Evolutionary conservation across 2,113 vertebrate species (phyloP).

Genomic region (Leptobrachium ailaonicum): DNA sequence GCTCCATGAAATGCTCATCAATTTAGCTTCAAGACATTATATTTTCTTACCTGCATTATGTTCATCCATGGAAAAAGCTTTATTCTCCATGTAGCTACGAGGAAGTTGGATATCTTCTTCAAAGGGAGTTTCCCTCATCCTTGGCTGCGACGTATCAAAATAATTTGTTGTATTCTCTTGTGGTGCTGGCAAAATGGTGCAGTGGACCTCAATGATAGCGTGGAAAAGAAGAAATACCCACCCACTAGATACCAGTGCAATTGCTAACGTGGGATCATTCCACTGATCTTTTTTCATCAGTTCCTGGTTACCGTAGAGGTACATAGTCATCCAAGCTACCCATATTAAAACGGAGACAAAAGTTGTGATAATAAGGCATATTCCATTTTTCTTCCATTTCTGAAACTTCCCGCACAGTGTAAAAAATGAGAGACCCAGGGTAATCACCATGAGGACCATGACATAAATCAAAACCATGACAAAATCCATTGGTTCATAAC

Average conservation of each 20-base stretch:
- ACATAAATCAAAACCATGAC: conserved; percentile 86
- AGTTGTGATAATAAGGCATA: conserved; percentile 82
- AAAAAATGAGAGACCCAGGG: conserved; percentile 77
- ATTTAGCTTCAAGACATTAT: too few relatives aligned
- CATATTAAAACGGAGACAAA: conserved; percentile 87
- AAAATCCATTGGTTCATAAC: conserved; percentile 90
- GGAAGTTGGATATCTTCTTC: conserved; percentile 93
- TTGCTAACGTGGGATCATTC: conserved; percentile 87
- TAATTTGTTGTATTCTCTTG: conserved; percentile 92
- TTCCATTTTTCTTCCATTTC: conserved; percentile 87
- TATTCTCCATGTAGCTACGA: conserved; percentile 93
- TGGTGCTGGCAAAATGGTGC: conserved; percentile 80
- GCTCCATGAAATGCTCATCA: too few relatives aligned
- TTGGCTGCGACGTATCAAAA: conserved; percentile 91
- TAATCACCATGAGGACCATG: conserved; percentile 78
- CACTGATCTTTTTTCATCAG: conserved; percentile 77
- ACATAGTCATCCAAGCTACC: conserved; percentile 94
- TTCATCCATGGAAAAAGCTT: conserved; percentile 91
- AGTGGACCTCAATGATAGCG: conserved; percentile 88
- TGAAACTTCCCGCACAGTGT: conserved; percentile 87
- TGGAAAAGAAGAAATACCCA: conserved; percentile 94
- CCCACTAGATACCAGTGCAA: conserved; percentile 87
- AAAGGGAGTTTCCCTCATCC: conserved; percentile 92
- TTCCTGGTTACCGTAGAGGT: conserved; percentile 83
- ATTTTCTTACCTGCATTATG: conserved; percentile 82